These are phyloP conservation scores for Ictidomys tridecemlineatus DNA, from an alignment of 2,113 vertebrate genomes.

Conservation along the genomic window DNA sequence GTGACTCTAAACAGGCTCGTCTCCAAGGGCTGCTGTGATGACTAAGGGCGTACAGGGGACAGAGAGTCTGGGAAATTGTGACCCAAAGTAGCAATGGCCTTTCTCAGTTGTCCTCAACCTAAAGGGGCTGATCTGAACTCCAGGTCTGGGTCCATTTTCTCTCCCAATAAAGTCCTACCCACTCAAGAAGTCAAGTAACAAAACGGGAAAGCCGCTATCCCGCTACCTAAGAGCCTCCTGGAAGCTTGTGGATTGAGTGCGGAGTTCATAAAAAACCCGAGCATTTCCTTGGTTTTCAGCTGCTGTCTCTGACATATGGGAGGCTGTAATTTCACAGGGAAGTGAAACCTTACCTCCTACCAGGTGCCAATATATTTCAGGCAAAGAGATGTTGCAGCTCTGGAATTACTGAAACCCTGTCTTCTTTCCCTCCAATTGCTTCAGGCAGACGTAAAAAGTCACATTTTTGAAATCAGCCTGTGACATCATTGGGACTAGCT, in stretches of 20 bases:
- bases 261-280: neutral
- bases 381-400: constrained; percentile 62
- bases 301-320: constrained; percentile 50
- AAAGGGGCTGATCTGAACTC: neutral
- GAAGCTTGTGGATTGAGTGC: neutral
- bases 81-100: neutral
- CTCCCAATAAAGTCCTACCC: neutral
- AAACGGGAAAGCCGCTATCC: neutral
- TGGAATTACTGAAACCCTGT: constrained; percentile 54
- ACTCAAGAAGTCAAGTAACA: neutral
- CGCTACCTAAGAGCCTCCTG: neutral
- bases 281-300: constrained; percentile 60
- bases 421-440: constrained; percentile 57
- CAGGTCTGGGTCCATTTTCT: neutral
- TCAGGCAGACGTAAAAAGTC: constrained; percentile 72
- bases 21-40: neutral
- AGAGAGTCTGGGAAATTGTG: neutral
- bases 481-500: constrained; percentile 50
- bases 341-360: constrained; percentile 68
- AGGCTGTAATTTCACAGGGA: constrained; percentile 67
- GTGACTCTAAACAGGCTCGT: neutral
- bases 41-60: too few species aligned
- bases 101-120: neutral
- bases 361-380: constrained; percentile 57
- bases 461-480: constrained; percentile 64